These are phyloP conservation scores for Pseudomugil tenellus DNA, from an alignment of 2,797 vertebrate species.

Conservation along the genomic window DNA sequence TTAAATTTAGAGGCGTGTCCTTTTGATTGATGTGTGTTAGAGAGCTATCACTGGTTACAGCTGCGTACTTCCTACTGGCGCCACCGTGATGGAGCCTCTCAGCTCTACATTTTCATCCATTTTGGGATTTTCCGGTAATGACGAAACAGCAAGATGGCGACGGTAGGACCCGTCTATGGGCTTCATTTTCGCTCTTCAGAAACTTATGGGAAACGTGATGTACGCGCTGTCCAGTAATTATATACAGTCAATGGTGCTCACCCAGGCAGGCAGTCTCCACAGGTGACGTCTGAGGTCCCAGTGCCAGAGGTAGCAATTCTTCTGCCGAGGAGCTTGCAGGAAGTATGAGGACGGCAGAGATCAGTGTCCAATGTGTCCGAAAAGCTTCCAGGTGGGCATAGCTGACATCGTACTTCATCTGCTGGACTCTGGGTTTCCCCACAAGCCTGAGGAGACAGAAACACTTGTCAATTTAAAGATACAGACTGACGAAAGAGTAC, in stretches of 20 bases:
- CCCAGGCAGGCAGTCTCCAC: slow-evolving; percentile 89
- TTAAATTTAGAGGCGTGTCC: too few relatives aligned
- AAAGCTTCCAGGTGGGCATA: slow-evolving; percentile 85
- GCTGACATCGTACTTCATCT: slow-evolving; percentile 76
- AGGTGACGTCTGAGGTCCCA: slow-evolving; percentile 72
- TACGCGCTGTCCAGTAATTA: too few relatives aligned
- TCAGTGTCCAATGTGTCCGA: slow-evolving; percentile 74
- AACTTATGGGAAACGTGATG: too few relatives aligned
- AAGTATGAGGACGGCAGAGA: slow-evolving; percentile 81
- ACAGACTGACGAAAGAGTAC: slow-evolving; percentile 2
- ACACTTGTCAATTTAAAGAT: slow-evolving; percentile 6
- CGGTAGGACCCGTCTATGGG: too few relatives aligned
- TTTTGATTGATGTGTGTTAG: too few relatives aligned
- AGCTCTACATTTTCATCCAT: too few relatives aligned
- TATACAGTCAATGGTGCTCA: slow-evolving; percentile 62
- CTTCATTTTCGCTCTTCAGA: too few relatives aligned
- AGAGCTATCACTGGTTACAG: too few relatives aligned
- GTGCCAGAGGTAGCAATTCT: slow-evolving; percentile 73
- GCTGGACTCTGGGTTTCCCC: slow-evolving; percentile 60
- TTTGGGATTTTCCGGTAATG: too few relatives aligned
- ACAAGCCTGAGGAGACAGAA: slow-evolving; percentile 75
- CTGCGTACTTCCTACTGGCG: too few relatives aligned
- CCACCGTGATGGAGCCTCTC: too few relatives aligned
- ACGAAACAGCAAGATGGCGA: too few relatives aligned
- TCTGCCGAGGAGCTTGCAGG: slow-evolving; percentile 80